A percentile compares a stretch with the other conserved stretches of the same genome.
Conservation (phyloP, 2,797 vertebrate genomes). For the Tolypeutes matacus region DNA sequence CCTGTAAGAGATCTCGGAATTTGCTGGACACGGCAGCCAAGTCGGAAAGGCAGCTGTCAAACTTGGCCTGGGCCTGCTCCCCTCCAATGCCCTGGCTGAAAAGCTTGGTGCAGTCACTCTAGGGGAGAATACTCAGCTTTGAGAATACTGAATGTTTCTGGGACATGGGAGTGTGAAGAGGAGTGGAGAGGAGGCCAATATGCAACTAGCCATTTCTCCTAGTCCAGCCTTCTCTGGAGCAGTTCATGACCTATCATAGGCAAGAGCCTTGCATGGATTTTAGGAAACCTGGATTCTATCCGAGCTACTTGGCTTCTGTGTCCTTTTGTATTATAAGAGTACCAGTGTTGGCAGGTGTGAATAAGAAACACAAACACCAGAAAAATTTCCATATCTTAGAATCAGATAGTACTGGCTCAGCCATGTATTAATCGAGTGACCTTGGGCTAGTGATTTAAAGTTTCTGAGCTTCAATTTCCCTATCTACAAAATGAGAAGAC, state of each 20-base stretch:
- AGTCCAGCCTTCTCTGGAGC: not conserved
- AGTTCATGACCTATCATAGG: not conserved
- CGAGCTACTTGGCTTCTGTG: not conserved
- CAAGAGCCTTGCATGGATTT: not conserved
- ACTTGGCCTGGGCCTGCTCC: conserved; percentile 95
- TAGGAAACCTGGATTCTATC: not conserved
- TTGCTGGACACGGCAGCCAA: conserved; percentile 95
- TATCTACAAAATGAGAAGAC: conserved; percentile 12
- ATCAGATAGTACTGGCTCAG: conserved; percentile 22
- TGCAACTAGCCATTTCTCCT: not conserved
- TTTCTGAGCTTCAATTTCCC: not conserved
- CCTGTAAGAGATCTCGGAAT: conserved; percentile 98
- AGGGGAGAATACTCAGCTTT: conserved; percentile 71
- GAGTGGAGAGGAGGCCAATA: not conserved
- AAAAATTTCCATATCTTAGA: not conserved
- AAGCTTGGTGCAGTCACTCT: conserved; percentile 97
- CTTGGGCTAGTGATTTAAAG: not conserved
- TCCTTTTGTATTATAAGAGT: not conserved
- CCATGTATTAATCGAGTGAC: conserved; percentile 3
- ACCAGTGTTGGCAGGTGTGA: not conserved
- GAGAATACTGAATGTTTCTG: not conserved
- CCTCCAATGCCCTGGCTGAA: conserved; percentile 93
- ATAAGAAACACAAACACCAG: not conserved
- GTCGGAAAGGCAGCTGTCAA: conserved; percentile 97
- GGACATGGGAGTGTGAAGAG: not conserved